Base-by-base conservation (phyloP, 2,797 vertebrate species). In the Dicrostonyx torquatus region DNA sequence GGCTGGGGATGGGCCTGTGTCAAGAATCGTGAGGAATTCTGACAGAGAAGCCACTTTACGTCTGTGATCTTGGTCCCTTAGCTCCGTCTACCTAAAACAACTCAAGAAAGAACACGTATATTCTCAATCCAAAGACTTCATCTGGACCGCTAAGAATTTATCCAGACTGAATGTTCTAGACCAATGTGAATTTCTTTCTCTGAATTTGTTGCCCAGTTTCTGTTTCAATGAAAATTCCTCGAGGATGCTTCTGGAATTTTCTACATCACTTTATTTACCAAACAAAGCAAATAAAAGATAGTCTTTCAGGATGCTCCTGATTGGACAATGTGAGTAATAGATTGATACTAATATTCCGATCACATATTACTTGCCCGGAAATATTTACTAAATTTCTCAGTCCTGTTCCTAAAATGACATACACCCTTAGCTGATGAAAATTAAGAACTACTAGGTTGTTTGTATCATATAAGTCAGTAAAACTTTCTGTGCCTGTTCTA, bases 191-290 rank as follows among this genome's bases (percentile, higher is more conserved):
- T 17, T 86, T 34, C 45, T 17, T 40, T 77, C 17, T 2, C 40
- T 96, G 20, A 4, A 20, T 37, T 75, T 89, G 5, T 50, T 87
- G 53, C 73, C 5, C 2, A 50, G 43, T 43, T 68, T 50, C 58
- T 92, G 7, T 92, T 86, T 5, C 66, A 66, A 90, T 26, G 88
- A 93, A 60, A 95, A 95, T 60, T 60, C 37, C 62, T 91, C 26
- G 43, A 22, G 14, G 60, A 37, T 37, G 37, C 53, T 85, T 94
- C n/a, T 85, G 31, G 76, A 83, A 77, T 85, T 87, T 87, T 55
- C 53, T 53, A 8, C 20, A 48, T 20, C 55, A 64, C 20, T 22
- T 34, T n/a, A 24, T 40, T 75, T 43, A 9, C 6, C 50, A 6
- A 92, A 40, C 8, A 14, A 26, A 68, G 6, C 17, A 40, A 11